Conservation (phyloP, 2,888 invertebrate species). For the Arctia plantaginis region DNA sequence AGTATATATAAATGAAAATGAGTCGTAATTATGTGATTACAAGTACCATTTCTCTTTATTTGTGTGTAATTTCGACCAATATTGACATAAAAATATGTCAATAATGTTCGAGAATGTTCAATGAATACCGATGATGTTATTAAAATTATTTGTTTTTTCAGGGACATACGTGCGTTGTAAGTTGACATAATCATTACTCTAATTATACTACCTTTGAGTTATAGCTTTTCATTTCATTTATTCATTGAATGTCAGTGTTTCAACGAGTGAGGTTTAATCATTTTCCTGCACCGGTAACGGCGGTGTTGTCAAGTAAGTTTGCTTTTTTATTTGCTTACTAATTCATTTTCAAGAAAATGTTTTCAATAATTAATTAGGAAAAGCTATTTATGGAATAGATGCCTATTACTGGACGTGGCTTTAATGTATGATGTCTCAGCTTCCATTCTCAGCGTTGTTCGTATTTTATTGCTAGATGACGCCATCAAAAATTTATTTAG, state of each 20-base stretch:
- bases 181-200: constrained; percentile 2
- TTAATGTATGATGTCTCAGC: too few relatives aligned
- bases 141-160: constrained; percentile 4
- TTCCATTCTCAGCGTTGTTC: too few relatives aligned
- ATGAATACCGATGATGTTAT: background rate
- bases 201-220: background rate
- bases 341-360: too few relatives aligned
- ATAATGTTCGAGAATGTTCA: constrained; percentile 1
- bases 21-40: background rate
- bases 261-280: background rate
- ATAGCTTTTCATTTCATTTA: constrained; percentile 2
- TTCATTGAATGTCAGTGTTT: constrained; percentile 8
- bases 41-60: background rate
- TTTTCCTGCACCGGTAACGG: background rate
- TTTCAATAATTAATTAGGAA: too few relatives aligned
- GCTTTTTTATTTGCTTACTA: background rate
- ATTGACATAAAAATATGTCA: background rate
- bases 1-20: background rate
- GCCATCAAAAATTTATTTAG: too few relatives aligned
- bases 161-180: background rate
- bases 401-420: too few relatives aligned
- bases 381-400: too few relatives aligned
- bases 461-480: too few relatives aligned
- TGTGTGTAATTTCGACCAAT: background rate
- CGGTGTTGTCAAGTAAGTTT: background rate